Conservation (phyloP, 2,888 invertebrate species). For the Tachina fera region DNA sequence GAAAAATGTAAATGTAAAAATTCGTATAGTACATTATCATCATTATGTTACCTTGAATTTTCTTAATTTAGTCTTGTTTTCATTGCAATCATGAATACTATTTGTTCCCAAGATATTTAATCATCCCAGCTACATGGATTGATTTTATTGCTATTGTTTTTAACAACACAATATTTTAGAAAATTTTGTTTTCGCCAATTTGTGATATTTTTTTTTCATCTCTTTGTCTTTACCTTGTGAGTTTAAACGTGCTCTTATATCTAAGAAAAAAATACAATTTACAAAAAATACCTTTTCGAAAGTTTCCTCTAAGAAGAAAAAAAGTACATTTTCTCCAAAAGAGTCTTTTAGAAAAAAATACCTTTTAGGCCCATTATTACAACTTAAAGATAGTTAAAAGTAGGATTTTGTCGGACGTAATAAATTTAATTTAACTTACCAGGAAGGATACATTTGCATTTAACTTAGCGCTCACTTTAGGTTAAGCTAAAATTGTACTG, state of each 20-base stretch:
- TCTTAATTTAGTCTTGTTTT: slow-evolving; percentile 9
- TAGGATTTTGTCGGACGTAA: too few species aligned
- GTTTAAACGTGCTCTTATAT: too few species aligned
- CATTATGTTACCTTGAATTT: slow-evolving; percentile 26
- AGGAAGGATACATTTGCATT: too few species aligned
- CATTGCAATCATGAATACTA: slow-evolving; percentile 29
- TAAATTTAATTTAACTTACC: too few species aligned
- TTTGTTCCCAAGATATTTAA: slow-evolving; percentile 56
- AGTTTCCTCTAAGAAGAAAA: too few species aligned
- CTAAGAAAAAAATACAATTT: too few species aligned
- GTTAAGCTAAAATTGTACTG: too few species aligned
- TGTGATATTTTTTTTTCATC: slow-evolving; percentile 11
- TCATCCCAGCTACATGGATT: slow-evolving; percentile 34
- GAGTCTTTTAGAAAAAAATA: too few species aligned
- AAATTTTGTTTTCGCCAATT: slow-evolving; percentile 25
- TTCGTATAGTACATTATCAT: background rate
- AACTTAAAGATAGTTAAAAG: too few species aligned
- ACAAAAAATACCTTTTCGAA: background rate
- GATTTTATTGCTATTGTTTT: slow-evolving; percentile 54
- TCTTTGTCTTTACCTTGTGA: background rate
- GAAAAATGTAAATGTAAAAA: slow-evolving; percentile 36
- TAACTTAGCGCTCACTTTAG: too few species aligned
- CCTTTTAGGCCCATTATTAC: too few species aligned
- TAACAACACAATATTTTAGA: slow-evolving; percentile 51
- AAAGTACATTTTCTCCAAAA: too few species aligned